phyloP scores from a whole-genome alignment of 2,888 invertebrate genomes.

The Hartigia nigra region DNA sequence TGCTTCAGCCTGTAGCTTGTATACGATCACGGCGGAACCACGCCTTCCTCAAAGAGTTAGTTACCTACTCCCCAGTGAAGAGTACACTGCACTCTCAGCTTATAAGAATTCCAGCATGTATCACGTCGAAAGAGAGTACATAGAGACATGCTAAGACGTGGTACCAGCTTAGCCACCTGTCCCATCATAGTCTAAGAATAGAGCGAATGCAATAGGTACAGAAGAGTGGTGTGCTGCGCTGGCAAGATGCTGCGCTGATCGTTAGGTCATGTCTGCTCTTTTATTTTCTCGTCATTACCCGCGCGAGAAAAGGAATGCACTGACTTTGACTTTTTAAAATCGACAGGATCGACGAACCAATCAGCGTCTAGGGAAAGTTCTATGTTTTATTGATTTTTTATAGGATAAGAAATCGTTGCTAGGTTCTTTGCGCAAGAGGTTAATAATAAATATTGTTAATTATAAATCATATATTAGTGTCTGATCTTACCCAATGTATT shows the following conservation, averaged over 20 bases:
- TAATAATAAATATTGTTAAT: not conserved
- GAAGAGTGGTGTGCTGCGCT: constrained; percentile 25
- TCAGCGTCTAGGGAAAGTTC: not conserved
- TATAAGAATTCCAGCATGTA: constrained; percentile 20
- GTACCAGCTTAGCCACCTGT: constrained; percentile 22
- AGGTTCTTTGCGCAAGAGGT: not conserved
- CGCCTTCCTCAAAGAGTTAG: not conserved
- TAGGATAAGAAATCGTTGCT: not conserved
- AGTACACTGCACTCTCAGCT: constrained; percentile 13
- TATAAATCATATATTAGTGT: not conserved
- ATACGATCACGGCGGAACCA: constrained; percentile 13
- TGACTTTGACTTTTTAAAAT: constrained; percentile 19
- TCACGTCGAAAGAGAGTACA: constrained; percentile 31
- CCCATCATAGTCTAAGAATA: constrained; percentile 21
- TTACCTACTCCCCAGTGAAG: constrained; percentile 8
- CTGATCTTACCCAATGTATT: not conserved
- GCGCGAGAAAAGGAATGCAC: constrained; percentile 27
- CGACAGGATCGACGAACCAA: not conserved
- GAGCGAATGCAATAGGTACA: constrained; percentile 23
- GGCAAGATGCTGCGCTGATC: constrained; percentile 36
- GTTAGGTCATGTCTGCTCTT: constrained; percentile 38
- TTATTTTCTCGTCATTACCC: constrained; percentile 27
- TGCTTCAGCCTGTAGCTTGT: not conserved
- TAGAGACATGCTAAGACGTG: constrained; percentile 10
- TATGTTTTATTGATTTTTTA: not conserved